Evolutionary conservation across 2,888 invertebrate species (phyloP).

Genomic region (Monochamus alternatus): DNA sequence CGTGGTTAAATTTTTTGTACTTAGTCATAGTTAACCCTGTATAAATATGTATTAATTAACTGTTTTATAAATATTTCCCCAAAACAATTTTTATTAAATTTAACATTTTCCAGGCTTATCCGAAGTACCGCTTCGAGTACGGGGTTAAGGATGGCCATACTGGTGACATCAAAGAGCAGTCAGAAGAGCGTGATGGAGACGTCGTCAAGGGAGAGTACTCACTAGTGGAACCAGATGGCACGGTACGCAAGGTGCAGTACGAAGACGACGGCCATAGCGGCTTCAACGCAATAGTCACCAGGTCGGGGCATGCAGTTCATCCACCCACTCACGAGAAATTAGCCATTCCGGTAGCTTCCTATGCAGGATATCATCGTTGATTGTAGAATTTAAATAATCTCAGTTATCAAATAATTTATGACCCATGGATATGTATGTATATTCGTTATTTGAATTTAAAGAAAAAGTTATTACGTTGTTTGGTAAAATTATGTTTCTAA

Average conservation of each 20-base stretch:
- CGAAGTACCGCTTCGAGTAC: slow-evolving; percentile 81
- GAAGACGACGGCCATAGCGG: slow-evolving; percentile 75
- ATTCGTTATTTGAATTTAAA: no score
- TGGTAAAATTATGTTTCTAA: no score
- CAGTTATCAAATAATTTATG: slow-evolving; percentile 6
- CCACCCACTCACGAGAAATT: slow-evolving; percentile 63
- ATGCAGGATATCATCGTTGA: slow-evolving; percentile 43
- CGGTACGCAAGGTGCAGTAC: slow-evolving; percentile 78
- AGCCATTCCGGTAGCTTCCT: slow-evolving; percentile 42
- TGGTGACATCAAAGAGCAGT: slow-evolving; percentile 82
- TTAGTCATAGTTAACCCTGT: no score
- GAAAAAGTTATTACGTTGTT: no score
- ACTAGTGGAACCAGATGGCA: slow-evolving; percentile 78
- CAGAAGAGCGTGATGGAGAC: slow-evolving; percentile 81
- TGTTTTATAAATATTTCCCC: no score
- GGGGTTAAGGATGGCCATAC: slow-evolving; percentile 82
- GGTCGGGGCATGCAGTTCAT: slow-evolving; percentile 74
- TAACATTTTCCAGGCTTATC: slow-evolving; percentile 73
- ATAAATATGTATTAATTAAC: no score
- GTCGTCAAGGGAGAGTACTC: slow-evolving; percentile 83
- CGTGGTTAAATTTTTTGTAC: no score
- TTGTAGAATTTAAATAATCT: slow-evolving; percentile 9
- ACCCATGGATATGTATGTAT: not conserved
- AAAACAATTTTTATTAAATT: no score
- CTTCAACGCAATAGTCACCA: slow-evolving; percentile 76